Percentiles rank a stretch among this genome's conserved stretches.
phyloP scores from a whole-genome alignment of 2,113 vertebrate species.

The Microtus pennsylvanicus region DNA sequence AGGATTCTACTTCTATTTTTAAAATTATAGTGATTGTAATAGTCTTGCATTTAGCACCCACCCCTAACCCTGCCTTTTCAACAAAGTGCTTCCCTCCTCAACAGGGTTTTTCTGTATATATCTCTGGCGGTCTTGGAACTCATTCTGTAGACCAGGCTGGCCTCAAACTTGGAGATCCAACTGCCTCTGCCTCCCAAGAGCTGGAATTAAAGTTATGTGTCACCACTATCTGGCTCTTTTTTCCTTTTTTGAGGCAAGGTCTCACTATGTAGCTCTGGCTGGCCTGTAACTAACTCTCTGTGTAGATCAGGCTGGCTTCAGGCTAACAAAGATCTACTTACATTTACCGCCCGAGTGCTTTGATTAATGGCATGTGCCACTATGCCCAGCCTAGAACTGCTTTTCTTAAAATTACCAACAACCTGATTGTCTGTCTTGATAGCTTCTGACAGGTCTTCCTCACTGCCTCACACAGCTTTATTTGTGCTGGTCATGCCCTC shows the following conservation, averaged over 20 bases:
- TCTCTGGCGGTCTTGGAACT: neutral
- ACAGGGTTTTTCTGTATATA: neutral
- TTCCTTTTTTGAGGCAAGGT: neutral
- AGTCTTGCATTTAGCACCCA: neutral
- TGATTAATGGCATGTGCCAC: neutral
- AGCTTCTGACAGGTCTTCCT: neutral
- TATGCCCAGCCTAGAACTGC: neutral
- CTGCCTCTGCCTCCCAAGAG: neutral
- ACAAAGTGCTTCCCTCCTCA: neutral
- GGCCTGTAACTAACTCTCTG: neutral
- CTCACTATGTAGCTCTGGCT: neutral
- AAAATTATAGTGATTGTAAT: neutral
- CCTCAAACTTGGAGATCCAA: neutral
- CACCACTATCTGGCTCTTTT: neutral
- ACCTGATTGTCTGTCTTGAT: neutral
- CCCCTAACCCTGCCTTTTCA: neutral
- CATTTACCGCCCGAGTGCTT: neutral
- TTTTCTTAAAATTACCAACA: neutral
- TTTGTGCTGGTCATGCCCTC: neutral
- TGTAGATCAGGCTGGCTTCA: neutral
- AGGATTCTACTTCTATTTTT: neutral
- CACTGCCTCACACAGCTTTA: neutral
- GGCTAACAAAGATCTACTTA: neutral
- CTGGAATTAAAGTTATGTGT: neutral
- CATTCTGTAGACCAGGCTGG: neutral